These are phyloP conservation scores for Branchinecta sandiegonensis DNA, from an alignment of 2,888 invertebrate species.

Conservation along the genomic window DNA sequence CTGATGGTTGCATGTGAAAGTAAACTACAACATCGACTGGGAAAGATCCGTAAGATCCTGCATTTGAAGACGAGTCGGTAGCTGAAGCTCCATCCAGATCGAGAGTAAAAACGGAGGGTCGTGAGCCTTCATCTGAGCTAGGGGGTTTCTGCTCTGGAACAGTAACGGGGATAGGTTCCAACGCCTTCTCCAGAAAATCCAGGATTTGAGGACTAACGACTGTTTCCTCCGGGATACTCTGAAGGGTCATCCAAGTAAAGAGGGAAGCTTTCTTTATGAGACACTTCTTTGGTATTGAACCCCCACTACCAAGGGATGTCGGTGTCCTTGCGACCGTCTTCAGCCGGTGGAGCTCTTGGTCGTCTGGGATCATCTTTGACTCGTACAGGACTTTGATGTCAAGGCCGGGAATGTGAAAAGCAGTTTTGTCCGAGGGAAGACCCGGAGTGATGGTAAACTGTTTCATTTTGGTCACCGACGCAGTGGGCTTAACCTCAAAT, in stretches of 20 bases:
- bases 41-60: slow-evolving; percentile 60
- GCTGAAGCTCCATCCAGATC: slow-evolving; percentile 24
- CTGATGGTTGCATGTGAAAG: slow-evolving; percentile 94
- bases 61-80: slow-evolving; percentile 28
- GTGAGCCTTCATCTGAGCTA: slow-evolving; percentile 1
- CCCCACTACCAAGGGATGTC: neutral
- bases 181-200: slow-evolving; percentile 89
- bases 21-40: slow-evolving; percentile 98
- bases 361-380: slow-evolving; percentile 54
- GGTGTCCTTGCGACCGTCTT: neutral
- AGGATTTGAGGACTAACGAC: slow-evolving; percentile 92
- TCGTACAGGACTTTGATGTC: slow-evolving; percentile 77
- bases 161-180: slow-evolving; percentile 73
- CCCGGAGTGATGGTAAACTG: slow-evolving; percentile 25
- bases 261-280: slow-evolving; percentile 71
- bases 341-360: slow-evolving; percentile 34
- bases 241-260: slow-evolving; percentile 88
- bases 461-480: slow-evolving; percentile 24
- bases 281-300: slow-evolving; percentile 20
- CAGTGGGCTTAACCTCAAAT: slow-evolving; percentile 21
- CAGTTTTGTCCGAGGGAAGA: slow-evolving; percentile 46
- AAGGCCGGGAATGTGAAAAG: slow-evolving; percentile 78
- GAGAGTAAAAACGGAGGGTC: slow-evolving; percentile 19
- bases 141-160: slow-evolving; percentile 27
- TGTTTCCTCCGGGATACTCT: slow-evolving; percentile 94